phyloP scores from a whole-genome alignment of 2,888 invertebrate species.

The Listrodromus nycthemerus region DNA sequence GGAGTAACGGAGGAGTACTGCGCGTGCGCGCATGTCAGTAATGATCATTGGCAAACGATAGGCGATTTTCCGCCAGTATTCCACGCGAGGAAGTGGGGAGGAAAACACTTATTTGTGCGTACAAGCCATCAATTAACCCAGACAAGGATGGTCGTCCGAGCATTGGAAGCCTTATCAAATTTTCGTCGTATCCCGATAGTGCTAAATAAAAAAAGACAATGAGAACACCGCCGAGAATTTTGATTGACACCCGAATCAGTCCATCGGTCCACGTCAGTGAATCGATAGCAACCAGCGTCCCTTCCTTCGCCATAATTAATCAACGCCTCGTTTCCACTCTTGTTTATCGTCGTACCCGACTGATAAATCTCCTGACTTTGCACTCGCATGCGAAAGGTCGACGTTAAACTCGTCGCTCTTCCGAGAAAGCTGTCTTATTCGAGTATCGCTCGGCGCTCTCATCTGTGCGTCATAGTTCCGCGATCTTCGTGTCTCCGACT shows the following conservation, averaged over 20 bases:
- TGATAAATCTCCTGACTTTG: conserved; percentile 62
- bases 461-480: neutral
- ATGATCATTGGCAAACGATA: too few species aligned
- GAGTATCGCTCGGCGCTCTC: neutral
- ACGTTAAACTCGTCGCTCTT: conserved; percentile 14
- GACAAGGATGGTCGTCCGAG: neutral
- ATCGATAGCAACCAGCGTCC: conserved; percentile 7
- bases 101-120: neutral
- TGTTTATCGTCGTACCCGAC: conserved; percentile 42
- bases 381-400: conserved; percentile 51
- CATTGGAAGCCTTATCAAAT: neutral
- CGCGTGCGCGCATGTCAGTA: too few species aligned
- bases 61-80: too few species aligned
- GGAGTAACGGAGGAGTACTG: too few species aligned
- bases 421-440: conserved; percentile 18
- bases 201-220: neutral
- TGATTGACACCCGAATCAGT: neutral
- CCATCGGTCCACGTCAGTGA: neutral
- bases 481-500: neutral
- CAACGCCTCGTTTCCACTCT: conserved; percentile 26
- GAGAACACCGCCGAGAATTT: conserved; percentile 1
- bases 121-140: neutral
- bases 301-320: conserved; percentile 25
- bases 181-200: neutral
- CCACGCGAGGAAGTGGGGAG: neutral